phyloP scores from a whole-genome alignment of 2,797 vertebrate genomes.

The Centropyge bicolor region DNA sequence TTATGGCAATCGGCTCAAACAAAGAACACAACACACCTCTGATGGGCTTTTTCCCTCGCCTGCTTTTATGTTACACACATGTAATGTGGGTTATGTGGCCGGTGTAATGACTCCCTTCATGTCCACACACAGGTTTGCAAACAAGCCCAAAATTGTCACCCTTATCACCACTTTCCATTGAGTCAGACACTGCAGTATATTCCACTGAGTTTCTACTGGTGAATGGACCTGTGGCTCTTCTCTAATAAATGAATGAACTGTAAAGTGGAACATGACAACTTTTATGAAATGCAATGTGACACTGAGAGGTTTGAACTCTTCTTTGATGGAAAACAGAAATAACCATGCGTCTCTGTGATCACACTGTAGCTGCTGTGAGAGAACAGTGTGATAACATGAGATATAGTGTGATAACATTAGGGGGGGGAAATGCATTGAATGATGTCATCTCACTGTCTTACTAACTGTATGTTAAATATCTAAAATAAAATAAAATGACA shows the following conservation, averaged over 20 bases:
- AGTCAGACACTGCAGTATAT: background rate
- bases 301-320: background rate
- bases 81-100: slow-evolving; percentile 36
- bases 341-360: background rate
- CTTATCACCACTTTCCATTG: slow-evolving; percentile 26
- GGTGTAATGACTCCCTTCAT: slow-evolving; percentile 26
- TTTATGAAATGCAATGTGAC: slow-evolving; percentile 2
- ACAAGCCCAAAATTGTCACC: slow-evolving; percentile 46
- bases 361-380: slow-evolving; percentile 1
- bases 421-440: background rate
- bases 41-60: background rate
- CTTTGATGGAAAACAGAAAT: background rate
- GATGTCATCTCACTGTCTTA: background rate
- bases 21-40: background rate
- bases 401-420: too few relatives aligned
- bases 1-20: background rate
- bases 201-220: background rate
- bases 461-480: background rate
- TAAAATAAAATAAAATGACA: too few relatives aligned
- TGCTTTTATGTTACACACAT: slow-evolving; percentile 20
- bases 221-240: background rate
- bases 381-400: background rate
- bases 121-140: slow-evolving; percentile 45
- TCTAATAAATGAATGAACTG: background rate
- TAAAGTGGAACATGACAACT: background rate